Evolutionary conservation across 2,797 vertebrate species (phyloP).

Genomic region (Bradypodion ventrale): DNA sequence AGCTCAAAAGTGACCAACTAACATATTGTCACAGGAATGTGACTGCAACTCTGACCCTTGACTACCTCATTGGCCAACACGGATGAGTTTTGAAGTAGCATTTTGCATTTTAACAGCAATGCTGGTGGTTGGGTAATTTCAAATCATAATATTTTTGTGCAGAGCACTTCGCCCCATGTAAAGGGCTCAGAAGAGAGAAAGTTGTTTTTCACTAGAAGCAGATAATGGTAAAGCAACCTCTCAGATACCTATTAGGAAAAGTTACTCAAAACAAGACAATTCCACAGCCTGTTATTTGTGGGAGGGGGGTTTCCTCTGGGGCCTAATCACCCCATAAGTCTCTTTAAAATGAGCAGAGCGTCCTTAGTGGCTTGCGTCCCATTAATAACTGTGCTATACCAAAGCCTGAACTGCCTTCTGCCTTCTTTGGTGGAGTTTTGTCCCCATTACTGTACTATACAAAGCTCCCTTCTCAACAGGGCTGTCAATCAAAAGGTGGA

Average conservation of each 20-base stretch:
- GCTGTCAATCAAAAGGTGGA: constrained; percentile 33
- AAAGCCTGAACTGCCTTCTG: fast-evolving
- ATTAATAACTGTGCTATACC: fast-evolving
- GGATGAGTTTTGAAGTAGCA: background rate
- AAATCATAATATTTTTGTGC: background rate
- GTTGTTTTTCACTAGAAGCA: background rate
- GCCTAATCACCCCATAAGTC: background rate
- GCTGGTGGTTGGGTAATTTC: background rate
- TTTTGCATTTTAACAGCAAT: background rate
- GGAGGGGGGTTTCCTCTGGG: background rate
- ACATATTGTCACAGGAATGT: too few relatives aligned
- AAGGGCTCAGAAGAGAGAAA: background rate
- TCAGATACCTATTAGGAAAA: background rate
- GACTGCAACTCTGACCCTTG: background rate
- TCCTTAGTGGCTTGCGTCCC: background rate
- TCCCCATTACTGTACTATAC: background rate
- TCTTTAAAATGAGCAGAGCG: constrained; percentile 11
- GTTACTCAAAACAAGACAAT: constrained; percentile 1
- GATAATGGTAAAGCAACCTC: background rate
- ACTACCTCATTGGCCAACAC: too few relatives aligned
- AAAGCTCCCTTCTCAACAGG: background rate
- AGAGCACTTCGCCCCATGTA: background rate
- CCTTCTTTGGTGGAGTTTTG: background rate
- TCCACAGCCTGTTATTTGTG: background rate
- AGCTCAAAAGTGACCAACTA: too few relatives aligned